Conservation (phyloP, 2,888 invertebrate species). For the Saturnia japonica region DNA sequence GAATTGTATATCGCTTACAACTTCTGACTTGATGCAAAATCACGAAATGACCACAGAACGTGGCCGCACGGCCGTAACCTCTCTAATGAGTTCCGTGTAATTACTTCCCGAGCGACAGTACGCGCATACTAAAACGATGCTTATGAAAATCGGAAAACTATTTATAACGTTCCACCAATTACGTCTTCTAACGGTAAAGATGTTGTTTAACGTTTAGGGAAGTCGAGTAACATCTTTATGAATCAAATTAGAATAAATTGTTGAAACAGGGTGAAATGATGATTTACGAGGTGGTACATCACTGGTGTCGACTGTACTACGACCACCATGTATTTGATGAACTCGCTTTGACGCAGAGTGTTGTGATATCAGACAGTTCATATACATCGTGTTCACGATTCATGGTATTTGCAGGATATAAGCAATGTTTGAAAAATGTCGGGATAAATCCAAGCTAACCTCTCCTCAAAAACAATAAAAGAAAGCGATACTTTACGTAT, state of each 20-base stretch:
- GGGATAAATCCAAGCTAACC: no score
- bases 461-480: no score
- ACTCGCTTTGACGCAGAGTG: no score
- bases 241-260: not conserved
- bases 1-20: slow-evolving; percentile 14
- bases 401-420: no score
- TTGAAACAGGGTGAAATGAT: not conserved
- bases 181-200: not conserved
- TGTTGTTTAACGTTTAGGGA: not conserved
- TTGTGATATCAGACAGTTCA: no score
- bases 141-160: slow-evolving; percentile 14
- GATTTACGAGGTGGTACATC: not conserved
- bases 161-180: not conserved
- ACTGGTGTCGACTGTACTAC: no score
- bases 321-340: no score
- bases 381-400: no score
- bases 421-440: no score
- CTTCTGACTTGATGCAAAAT: slow-evolving; percentile 23
- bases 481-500: no score
- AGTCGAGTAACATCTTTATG: not conserved
- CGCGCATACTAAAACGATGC: slow-evolving; percentile 30
- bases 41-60: slow-evolving; percentile 35
- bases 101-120: slow-evolving; percentile 60
- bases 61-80: slow-evolving; percentile 43
- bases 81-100: slow-evolving; percentile 59